Evolutionary conservation across 2,113 vertebrate species (phyloP).

Genomic region (Manacus vitellinus): DNA sequence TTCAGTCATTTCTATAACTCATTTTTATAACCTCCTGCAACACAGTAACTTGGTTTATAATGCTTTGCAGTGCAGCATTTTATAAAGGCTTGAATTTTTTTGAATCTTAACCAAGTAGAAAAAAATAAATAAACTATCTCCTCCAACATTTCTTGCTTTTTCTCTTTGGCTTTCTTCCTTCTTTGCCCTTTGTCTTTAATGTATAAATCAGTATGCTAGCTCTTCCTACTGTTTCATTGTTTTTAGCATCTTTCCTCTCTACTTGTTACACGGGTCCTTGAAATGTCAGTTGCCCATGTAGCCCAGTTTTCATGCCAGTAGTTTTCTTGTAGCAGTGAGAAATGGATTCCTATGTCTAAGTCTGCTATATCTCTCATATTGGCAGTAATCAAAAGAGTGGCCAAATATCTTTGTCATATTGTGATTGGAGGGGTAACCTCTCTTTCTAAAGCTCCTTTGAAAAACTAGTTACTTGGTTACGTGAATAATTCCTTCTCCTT

Average conservation of each 20-base stretch:
- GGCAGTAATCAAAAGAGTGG: background rate
- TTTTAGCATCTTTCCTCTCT: background rate
- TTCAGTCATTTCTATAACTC: background rate
- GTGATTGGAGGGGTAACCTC: background rate
- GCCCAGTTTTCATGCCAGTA: background rate
- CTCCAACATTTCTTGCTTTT: background rate
- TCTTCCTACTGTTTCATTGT: background rate
- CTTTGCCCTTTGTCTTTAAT: background rate
- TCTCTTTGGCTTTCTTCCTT: background rate
- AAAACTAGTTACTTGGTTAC: background rate
- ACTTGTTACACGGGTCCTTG: background rate
- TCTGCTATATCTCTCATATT: background rate
- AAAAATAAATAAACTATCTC: background rate
- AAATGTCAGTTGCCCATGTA: background rate
- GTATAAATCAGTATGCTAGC: background rate
- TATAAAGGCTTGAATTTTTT: background rate
- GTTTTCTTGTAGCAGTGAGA: background rate
- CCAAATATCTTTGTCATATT: background rate
- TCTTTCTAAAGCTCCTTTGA: background rate
- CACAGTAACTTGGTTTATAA: constrained; percentile 10
- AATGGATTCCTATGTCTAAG: background rate
- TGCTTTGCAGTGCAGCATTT: constrained; percentile 12
- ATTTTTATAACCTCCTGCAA: constrained; percentile 14
- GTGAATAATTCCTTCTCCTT: background rate
- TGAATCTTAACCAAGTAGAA: background rate